phyloP scores from a whole-genome alignment of 2,888 invertebrate genomes.

The Anorthoa munda region DNA sequence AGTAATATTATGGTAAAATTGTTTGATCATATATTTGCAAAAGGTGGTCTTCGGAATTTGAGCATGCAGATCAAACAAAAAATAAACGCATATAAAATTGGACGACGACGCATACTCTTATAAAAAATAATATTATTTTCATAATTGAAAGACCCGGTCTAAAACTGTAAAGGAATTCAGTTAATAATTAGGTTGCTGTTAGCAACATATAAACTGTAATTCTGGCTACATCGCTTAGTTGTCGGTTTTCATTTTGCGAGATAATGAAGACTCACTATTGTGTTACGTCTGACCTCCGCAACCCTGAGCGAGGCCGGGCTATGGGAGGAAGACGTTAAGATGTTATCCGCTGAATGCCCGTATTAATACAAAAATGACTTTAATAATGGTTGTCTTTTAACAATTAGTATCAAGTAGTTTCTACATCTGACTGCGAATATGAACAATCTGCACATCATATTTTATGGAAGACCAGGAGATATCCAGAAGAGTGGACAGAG shows the following conservation, averaged over 20 bases:
- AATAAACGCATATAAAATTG: background rate
- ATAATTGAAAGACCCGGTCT: background rate
- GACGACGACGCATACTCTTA: background rate
- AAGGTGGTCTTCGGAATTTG: too few relatives aligned
- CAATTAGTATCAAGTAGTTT: too few relatives aligned
- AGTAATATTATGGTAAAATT: too few relatives aligned
- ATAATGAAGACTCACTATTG: constrained; percentile 55
- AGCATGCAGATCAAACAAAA: background rate
- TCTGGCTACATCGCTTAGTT: constrained; percentile 23
- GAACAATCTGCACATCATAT: too few relatives aligned
- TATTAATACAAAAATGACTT: constrained; percentile 27
- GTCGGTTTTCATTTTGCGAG: constrained; percentile 41
- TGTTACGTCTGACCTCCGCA: constrained; percentile 45
- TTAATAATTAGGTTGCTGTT: constrained; percentile 5
- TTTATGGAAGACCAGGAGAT: too few relatives aligned
- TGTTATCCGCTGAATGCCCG: constrained; percentile 37
- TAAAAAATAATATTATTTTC: background rate
- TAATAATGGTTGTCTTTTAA: background rate
- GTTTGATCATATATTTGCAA: too few relatives aligned
- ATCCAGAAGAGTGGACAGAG: too few relatives aligned
- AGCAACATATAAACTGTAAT: constrained; percentile 29
- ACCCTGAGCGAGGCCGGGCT: constrained; percentile 27
- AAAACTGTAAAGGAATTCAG: constrained; percentile 2
- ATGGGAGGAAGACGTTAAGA: constrained; percentile 31
- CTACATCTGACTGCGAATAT: too few relatives aligned